These are phyloP conservation scores for Agrilus mali DNA, from an alignment of 2,888 invertebrate genomes.

Conservation along the genomic window DNA sequence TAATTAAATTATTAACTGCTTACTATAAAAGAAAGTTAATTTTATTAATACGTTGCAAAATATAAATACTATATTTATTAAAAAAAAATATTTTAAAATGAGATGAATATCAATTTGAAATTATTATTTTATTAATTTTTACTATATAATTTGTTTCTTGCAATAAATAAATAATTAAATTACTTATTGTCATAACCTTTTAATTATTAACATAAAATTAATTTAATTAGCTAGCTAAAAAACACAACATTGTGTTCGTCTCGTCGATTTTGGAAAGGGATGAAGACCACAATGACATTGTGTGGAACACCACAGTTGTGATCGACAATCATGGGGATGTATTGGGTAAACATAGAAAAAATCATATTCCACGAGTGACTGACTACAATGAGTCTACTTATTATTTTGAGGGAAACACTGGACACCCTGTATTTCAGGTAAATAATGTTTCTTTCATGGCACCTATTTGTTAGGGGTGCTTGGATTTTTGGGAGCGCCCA, in stretches of 20 bases:
- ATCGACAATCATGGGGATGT: slow-evolving; percentile 75
- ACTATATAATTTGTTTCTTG: too few relatives aligned
- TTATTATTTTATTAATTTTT: too few relatives aligned
- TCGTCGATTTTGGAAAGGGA: slow-evolving; percentile 92
- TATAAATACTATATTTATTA: too few relatives aligned
- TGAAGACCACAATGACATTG: slow-evolving; percentile 58
- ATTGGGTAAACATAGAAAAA: slow-evolving; percentile 94
- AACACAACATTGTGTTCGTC: slow-evolving; percentile 83
- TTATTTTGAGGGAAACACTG: slow-evolving; percentile 86
- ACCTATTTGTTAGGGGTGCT: too few relatives aligned
- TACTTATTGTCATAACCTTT: neutral
- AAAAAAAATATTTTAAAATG: too few relatives aligned
- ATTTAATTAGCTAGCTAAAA: slow-evolving; percentile 50
- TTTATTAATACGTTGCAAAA: too few relatives aligned
- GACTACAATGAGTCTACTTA: slow-evolving; percentile 97
- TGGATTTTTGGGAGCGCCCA: too few relatives aligned
- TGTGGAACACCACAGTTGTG: slow-evolving; percentile 94
- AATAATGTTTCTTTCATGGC: neutral
- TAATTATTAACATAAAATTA: slow-evolving; percentile 2
- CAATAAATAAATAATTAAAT: too few relatives aligned
- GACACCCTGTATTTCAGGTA: slow-evolving; percentile 81
- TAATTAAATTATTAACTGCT: too few relatives aligned
- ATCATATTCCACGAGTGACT: slow-evolving; percentile 93
- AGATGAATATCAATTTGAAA: too few relatives aligned
- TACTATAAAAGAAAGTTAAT: too few relatives aligned